Conservation (phyloP, 2,888 invertebrate species). For the Oligia fasciuncula region DNA sequence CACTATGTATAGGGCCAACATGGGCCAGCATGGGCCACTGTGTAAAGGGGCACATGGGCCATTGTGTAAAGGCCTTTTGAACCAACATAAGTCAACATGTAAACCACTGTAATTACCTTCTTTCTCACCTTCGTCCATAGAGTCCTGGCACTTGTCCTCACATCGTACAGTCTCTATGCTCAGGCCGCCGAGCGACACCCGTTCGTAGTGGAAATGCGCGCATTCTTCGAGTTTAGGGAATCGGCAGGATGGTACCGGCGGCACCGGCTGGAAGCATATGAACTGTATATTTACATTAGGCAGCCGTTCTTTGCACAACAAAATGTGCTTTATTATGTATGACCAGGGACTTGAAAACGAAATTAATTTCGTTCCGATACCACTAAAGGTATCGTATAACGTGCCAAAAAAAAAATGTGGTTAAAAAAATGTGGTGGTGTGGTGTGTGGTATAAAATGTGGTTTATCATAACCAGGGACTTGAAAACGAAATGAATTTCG, state of each 20-base stretch:
- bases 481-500: too few species aligned
- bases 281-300: conserved; percentile 40
- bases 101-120: conserved; percentile 16
- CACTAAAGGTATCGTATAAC: too few species aligned
- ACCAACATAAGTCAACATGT: background rate
- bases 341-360: too few species aligned
- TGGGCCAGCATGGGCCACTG: background rate
- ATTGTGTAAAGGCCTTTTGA: background rate
- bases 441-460: too few species aligned
- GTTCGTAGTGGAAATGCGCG: conserved; percentile 99
- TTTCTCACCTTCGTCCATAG: conserved; percentile 71
- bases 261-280: conserved; percentile 71
- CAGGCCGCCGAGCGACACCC: conserved; percentile 96
- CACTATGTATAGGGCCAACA: background rate
- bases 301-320: conserved; percentile 17
- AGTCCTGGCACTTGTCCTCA: conserved; percentile 72
- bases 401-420: too few species aligned
- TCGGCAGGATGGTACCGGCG: conserved; percentile 77
- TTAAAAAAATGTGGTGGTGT: too few species aligned
- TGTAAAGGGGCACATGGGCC: too few species aligned
- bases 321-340: background rate
- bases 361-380: too few species aligned
- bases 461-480: too few species aligned
- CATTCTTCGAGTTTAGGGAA: conserved; percentile 95
- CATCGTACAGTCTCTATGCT: conserved; percentile 85